Base-by-base conservation (phyloP, 2,888 invertebrate genomes). In the Nymphalis urticae region DNA sequence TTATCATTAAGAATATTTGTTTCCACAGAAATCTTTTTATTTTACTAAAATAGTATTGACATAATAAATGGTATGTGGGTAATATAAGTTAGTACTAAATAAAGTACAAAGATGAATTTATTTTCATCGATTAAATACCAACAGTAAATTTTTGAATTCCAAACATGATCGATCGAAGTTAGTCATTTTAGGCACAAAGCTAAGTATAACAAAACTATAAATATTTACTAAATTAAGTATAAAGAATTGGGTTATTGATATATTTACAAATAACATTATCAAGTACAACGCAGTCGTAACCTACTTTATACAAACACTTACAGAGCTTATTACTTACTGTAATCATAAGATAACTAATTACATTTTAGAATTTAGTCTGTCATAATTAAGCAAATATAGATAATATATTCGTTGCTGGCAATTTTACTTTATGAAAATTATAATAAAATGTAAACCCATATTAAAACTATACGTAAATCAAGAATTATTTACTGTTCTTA, bases 261-360 rank as follows among this genome's bases (percentile, higher is more conserved):
- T 71, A 72, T 70, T 73, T 70, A 73, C 70, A 75, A 68, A 68
- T 76, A 75, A 77, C 72, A 77, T 73, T 75, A 76, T 76, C 76
- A 86, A 85, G 85, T 86, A 86, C 85, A 81, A 81, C 76, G 84
- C 85, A 73, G 78, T 82, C 77, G 79, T 83, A 82, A 72, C 77
- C 78, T 76, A 79, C 62, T 76, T 75, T 73, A 70, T 69, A 72
- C 62, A 72, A 61, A 63, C 72, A 59, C 64, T 62, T 69, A 72
- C 69, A 71, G 53, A 64, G 51, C 60, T 72, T 62, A 70, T 64
- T 48, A 42, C n/a, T 48, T 62, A 62, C 48, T 24, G 24, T 65
- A 64, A n/a, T 48, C 58, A 59, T 48, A 24, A 64, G 42, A 58
- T 58, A 58, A 42, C 58, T 58, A 58, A 60, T 66, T 47, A 66